Evolutionary conservation across 1,140 invertebrate genomes (phyloP).

Genomic region (fruit fly (Drosophila melanogaster)): Release_6_plus_ISO1_MT NT_037436.4:22547001-22547500

Average conservation of each 20-base stretch:
- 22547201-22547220: slow-evolving; percentile 76
- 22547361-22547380: slow-evolving; percentile 52
- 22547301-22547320: slow-evolving; percentile 18
- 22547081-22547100: neutral
- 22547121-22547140: slow-evolving; percentile 52
- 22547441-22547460: slow-evolving; percentile 38
- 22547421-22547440: slow-evolving; percentile 52
- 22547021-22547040: slow-evolving; percentile 1
- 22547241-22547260: slow-evolving; percentile 53
- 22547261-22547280: slow-evolving; percentile 10
- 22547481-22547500: slow-evolving; percentile 59
- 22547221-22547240: slow-evolving; percentile 74
- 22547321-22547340: slow-evolving; percentile 44
- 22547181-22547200: slow-evolving; percentile 50
- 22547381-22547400: slow-evolving; percentile 47
- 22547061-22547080: slow-evolving; percentile 60
- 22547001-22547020: slow-evolving; percentile 47
- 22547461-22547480: slow-evolving; percentile 3
- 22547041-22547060: slow-evolving; percentile 65
- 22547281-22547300: slow-evolving; percentile 4
- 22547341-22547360: slow-evolving; percentile 45
- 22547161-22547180: slow-evolving; percentile 4
- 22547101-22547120: slow-evolving; percentile 23
- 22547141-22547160: slow-evolving; percentile 70
- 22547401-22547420: slow-evolving; percentile 68